A percentile compares a stretch with the other conserved stretches of the same genome.
Evolutionary conservation across 1,140 invertebrate genomes (phyloP).

Genomic region (Lasioglossum baleicum): DNA sequence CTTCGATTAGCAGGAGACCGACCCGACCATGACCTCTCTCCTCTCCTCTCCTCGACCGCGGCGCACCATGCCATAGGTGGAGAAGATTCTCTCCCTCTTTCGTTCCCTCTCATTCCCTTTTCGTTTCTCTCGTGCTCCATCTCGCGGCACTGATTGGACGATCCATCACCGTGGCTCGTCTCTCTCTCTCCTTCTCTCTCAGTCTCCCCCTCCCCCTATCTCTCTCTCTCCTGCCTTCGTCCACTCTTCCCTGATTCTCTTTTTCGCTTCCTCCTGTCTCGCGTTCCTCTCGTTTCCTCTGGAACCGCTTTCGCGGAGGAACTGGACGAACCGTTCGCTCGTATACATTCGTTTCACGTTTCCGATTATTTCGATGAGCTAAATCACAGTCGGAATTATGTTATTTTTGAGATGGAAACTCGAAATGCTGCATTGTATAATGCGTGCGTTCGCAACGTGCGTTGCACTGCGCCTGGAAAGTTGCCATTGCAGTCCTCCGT

Average conservation of each 20-base stretch:
- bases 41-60: slow-evolving; percentile 60
- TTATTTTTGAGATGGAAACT: neutral
- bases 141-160: slow-evolving; percentile 81
- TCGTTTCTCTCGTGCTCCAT: slow-evolving; percentile 76
- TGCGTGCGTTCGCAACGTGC: too few relatives aligned
- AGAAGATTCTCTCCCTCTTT: slow-evolving; percentile 59
- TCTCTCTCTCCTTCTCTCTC: slow-evolving; percentile 59
- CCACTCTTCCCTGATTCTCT: slow-evolving; percentile 26
- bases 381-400: neutral
- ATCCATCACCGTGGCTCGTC: slow-evolving; percentile 78
- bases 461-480: too few relatives aligned
- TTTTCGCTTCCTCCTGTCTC: slow-evolving; percentile 47
- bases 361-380: neutral
- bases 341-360: neutral
- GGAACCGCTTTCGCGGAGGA: slow-evolving; percentile 55
- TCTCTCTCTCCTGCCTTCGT: slow-evolving; percentile 39
- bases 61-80: slow-evolving; percentile 71
- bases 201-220: slow-evolving; percentile 39
- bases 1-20: slow-evolving; percentile 79
- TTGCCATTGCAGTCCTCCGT: too few relatives aligned
- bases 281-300: slow-evolving; percentile 54
- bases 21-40: slow-evolving; percentile 79
- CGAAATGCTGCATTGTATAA: too few relatives aligned
- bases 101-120: slow-evolving; percentile 48
- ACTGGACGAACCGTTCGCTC: slow-evolving; percentile 61